A percentile compares a stretch with the other conserved stretches of the same genome.
These are phyloP conservation scores for Maniola jurtina DNA, from an alignment of 1,140 invertebrate species.

Conservation along the genomic window DNA sequence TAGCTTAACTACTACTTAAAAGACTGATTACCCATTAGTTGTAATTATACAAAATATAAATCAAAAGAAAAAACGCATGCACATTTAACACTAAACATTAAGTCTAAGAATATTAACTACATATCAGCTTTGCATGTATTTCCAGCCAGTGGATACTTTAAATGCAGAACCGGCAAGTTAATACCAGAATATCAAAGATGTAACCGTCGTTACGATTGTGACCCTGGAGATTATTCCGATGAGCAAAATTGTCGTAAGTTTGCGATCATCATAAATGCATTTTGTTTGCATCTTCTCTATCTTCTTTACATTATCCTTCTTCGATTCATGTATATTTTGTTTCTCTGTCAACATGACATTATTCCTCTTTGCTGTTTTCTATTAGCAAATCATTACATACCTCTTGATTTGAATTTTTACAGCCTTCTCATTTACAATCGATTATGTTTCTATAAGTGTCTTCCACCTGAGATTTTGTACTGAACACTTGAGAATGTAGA, in stretches of 20 bases:
- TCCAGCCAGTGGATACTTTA: slow-evolving; percentile 81
- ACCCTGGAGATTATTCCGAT: slow-evolving; percentile 82
- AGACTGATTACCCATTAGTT: no score
- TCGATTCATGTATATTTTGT: slow-evolving; percentile 22
- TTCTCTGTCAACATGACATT: slow-evolving; percentile 17
- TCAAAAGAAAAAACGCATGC: neutral
- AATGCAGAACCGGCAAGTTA: slow-evolving; percentile 83
- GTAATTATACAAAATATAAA: neutral
- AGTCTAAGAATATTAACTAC: neutral
- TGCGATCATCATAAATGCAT: slow-evolving; percentile 29
- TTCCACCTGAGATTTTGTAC: slow-evolving; percentile 10
- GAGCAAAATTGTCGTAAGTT: slow-evolving; percentile 87
- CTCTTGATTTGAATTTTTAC: neutral
- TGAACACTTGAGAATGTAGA: slow-evolving; percentile 36
- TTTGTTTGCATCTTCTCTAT: slow-evolving; percentile 21
- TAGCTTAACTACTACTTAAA: no score
- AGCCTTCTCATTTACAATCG: neutral
- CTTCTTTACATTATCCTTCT: slow-evolving; percentile 33
- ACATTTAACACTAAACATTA: neutral
- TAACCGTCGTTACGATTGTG: slow-evolving; percentile 84
- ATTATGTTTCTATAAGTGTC: slow-evolving; percentile 8
- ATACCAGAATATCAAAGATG: slow-evolving; percentile 82
- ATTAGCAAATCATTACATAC: neutral
- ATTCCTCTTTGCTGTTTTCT: slow-evolving; percentile 12
- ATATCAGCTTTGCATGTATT: slow-evolving; percentile 45